Percentiles rank a stretch among this genome's conserved stretches.
Evolutionary conservation across 2,888 invertebrate genomes (phyloP).

Genomic region (Seira musarum): DNA sequence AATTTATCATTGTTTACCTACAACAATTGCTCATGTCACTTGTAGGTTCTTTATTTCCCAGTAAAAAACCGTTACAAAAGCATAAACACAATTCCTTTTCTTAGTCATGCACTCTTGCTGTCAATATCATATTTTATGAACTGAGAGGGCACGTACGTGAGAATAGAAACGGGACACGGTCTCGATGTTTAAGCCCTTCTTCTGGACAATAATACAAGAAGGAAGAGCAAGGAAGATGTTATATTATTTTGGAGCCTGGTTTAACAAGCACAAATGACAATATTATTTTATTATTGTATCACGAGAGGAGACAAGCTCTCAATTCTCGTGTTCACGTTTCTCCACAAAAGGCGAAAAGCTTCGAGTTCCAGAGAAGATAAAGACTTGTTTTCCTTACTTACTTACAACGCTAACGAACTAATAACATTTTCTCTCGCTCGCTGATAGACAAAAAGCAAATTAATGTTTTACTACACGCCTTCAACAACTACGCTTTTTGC

Average conservation of each 20-base stretch:
- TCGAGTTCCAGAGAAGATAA: too few relatives aligned
- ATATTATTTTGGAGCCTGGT: background rate
- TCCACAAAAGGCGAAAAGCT: background rate
- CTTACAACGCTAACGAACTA: background rate
- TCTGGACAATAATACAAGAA: too few relatives aligned
- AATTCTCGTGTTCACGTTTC: background rate
- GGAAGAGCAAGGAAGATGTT: background rate
- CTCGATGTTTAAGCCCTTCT: background rate
- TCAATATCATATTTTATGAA: background rate
- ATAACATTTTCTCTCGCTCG: background rate
- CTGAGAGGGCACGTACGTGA: background rate
- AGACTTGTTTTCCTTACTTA: too few relatives aligned
- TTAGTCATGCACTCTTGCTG: background rate
- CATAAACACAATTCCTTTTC: too few relatives aligned
- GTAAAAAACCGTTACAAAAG: too few relatives aligned
- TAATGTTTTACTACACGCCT: constrained; percentile 2
- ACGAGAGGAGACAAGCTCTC: constrained; percentile 3
- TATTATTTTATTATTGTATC: constrained; percentile 13
- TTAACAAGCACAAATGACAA: constrained; percentile 1
- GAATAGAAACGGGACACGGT: constrained; percentile 1
- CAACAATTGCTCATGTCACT: constrained; percentile 1
- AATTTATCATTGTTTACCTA: constrained; percentile 12
- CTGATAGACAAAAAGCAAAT: background rate
- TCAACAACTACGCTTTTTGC: background rate
- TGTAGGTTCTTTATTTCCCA: background rate